These are phyloP conservation scores for Cossypha heuglini DNA, from an alignment of 2,797 vertebrate genomes.

Conservation along the genomic window DNA sequence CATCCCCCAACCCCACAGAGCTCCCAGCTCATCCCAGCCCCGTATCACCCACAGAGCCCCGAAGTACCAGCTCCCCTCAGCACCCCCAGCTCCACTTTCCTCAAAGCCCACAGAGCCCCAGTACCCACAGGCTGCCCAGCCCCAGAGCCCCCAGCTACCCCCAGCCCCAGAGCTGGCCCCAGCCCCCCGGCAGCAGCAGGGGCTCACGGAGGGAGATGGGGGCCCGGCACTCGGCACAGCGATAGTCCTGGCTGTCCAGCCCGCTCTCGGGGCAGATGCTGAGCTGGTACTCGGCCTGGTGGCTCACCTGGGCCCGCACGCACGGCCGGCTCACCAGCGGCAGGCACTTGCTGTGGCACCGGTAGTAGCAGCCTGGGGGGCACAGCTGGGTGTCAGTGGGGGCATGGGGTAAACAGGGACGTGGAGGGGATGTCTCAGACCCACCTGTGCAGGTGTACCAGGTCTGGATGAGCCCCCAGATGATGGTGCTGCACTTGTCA, in stretches of 20 bases:
- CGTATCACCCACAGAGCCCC: background rate
- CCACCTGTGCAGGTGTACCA: conserved; percentile 98
- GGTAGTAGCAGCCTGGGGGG: conserved; percentile 89
- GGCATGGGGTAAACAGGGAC: rapidly evolving
- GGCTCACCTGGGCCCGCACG: conserved; percentile 94
- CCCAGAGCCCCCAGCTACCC: background rate
- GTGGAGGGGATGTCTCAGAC: background rate
- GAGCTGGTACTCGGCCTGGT: conserved; percentile 94
- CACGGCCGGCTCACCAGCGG: conserved; percentile 91
- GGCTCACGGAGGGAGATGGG: conserved; percentile 91
- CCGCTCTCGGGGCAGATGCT: conserved; percentile 94
- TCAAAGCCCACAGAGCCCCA: background rate
- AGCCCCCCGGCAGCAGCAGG: background rate
- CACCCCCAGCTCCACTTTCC: background rate
- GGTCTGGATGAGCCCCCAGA: conserved; percentile 98
- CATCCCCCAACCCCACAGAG: too few relatives aligned
- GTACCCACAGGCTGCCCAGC: too few relatives aligned
- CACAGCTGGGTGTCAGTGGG: rapidly evolving
- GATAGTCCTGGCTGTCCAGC: conserved; percentile 94
- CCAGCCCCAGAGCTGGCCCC: background rate
- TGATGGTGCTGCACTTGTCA: conserved; percentile 93
- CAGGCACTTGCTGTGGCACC: conserved; percentile 97
- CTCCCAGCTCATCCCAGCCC: background rate
- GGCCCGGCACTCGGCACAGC: conserved; percentile 91
- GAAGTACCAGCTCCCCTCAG: too few relatives aligned